A percentile compares a stretch with the other conserved stretches of the same genome.
Evolutionary conservation across 2,888 invertebrate genomes (phyloP).

Genomic region (Epinotia demarniana): DNA sequence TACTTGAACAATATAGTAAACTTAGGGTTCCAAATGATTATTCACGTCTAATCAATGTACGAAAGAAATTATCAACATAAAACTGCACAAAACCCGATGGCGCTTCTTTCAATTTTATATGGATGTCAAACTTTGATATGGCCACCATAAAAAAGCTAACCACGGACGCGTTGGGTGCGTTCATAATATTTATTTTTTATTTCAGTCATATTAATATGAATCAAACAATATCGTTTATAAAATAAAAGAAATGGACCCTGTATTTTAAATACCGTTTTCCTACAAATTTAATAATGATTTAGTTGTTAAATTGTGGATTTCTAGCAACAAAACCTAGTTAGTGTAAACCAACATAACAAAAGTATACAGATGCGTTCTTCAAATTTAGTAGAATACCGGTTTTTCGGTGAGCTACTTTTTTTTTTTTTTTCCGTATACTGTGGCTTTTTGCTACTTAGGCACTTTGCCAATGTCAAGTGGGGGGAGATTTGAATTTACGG

Average conservation of each 20-base stretch:
- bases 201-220: neutral
- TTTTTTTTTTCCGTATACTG: no score
- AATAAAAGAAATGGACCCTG: neutral
- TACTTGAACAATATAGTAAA: conserved; percentile 14
- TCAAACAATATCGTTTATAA: neutral
- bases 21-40: conserved; percentile 14
- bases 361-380: conserved; percentile 5
- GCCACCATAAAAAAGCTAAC: conserved; percentile 59
- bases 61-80: conserved; percentile 53
- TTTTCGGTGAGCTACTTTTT: neutral
- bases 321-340: neutral
- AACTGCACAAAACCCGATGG: conserved; percentile 67
- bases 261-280: neutral
- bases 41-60: conserved; percentile 18
- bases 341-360: conserved; percentile 9
- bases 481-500: no score
- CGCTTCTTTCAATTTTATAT: conserved; percentile 82
- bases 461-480: no score
- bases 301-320: neutral
- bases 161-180: conserved; percentile 29
- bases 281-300: neutral
- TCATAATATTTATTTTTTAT: conserved; percentile 6
- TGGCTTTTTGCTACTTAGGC: no score
- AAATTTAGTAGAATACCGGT: neutral
- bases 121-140: conserved; percentile 58